These are phyloP conservation scores for Percopsis transmontana DNA, from an alignment of 2,113 vertebrate species.

Conservation along the genomic window DNA sequence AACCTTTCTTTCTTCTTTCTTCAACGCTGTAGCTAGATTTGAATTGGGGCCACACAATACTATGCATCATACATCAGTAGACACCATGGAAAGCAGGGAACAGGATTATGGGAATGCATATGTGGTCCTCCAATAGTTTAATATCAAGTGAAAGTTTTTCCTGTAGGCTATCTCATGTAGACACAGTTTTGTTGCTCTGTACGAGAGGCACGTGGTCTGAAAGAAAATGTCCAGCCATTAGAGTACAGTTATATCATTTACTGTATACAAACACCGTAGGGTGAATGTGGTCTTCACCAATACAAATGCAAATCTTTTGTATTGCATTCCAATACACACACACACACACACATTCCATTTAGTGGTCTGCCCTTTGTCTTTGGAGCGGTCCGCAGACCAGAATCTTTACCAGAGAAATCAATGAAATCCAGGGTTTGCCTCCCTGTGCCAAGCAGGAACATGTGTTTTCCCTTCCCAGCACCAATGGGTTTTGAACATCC, in stretches of 20 bases:
- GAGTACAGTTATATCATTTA: neutral
- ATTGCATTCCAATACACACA: neutral
- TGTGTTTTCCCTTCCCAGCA: slow-evolving; percentile 25
- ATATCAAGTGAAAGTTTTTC: neutral
- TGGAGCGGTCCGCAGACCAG: slow-evolving; percentile 26
- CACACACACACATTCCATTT: slow-evolving; percentile 10
- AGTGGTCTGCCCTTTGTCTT: slow-evolving; percentile 23
- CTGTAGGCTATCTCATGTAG: neutral
- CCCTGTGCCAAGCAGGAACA: slow-evolving; percentile 21
- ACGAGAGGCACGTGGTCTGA: neutral
- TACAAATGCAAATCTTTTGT: neutral
- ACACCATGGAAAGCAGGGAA: neutral
- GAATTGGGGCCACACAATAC: too few species aligned
- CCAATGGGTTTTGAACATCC: slow-evolving; percentile 23
- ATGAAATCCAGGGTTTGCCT: slow-evolving; percentile 8
- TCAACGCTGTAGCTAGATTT: too few species aligned
- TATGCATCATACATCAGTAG: neutral
- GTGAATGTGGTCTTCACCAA: neutral
- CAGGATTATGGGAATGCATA: neutral
- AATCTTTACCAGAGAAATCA: slow-evolving; percentile 29
- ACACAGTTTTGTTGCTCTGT: neutral
- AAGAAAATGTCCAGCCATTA: neutral
- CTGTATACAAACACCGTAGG: neutral
- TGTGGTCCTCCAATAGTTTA: neutral
- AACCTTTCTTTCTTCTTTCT: too few species aligned